Evolutionary conservation across 2,113 vertebrate genomes (phyloP).

Genomic region (Apaloderma vittatum): DNA sequence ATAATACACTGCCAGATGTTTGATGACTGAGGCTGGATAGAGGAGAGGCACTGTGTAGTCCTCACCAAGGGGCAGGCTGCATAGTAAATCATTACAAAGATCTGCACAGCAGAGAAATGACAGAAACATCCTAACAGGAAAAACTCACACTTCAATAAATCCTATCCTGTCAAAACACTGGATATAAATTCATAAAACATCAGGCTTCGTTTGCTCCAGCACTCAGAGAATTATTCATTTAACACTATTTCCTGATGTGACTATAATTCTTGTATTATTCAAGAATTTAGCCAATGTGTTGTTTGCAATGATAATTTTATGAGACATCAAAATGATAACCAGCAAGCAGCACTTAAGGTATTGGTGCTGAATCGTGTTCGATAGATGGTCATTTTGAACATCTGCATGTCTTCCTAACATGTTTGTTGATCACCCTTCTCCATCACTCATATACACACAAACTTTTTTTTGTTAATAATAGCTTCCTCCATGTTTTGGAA

Average conservation of each 20-base stretch:
- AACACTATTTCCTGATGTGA: not conserved
- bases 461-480: not conserved
- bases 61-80: not conserved
- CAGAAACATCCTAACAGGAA: not conserved
- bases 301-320: not conserved
- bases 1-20: not conserved
- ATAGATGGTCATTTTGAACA: not conserved
- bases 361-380: not conserved
- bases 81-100: not conserved
- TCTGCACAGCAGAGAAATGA: not conserved
- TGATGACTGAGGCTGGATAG: not conserved
- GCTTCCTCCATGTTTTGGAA: not conserved
- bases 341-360: not conserved
- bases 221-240: conserved; percentile 1
- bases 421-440: not conserved
- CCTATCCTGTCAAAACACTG: not conserved
- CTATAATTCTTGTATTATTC: not conserved
- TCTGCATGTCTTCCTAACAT: not conserved
- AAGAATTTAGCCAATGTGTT: not conserved
- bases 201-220: not conserved
- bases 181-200: not conserved
- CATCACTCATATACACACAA: not conserved
- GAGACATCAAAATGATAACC: not conserved
- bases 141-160: not conserved
- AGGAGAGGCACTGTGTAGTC: not conserved